phyloP scores from a whole-genome alignment of 2,797 vertebrate species.

The Pyrocephalus nanus region DNA sequence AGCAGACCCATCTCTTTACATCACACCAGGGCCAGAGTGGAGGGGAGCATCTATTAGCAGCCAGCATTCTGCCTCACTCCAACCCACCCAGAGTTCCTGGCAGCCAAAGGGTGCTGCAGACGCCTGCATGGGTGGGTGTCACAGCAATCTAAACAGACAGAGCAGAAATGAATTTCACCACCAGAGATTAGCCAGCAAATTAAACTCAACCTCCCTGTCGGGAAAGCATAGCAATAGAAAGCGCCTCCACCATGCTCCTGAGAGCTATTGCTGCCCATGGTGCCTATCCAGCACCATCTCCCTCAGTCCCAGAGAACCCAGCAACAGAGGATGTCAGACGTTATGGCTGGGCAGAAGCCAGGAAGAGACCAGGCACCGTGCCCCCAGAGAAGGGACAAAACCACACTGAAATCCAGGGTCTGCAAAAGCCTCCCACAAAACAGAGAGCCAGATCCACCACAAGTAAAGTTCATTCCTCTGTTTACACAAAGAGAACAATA shows the following conservation, averaged over 20 bases:
- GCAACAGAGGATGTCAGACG: fast-evolving
- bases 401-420: neutral
- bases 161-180: slow-evolving; percentile 40
- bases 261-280: neutral
- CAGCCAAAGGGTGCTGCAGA: neutral
- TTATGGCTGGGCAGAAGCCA: neutral
- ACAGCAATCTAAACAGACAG: slow-evolving; percentile 27
- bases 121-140: neutral
- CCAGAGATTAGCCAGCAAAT: slow-evolving; percentile 48
- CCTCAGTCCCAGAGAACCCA: neutral
- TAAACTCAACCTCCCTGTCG: neutral
- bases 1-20: neutral
- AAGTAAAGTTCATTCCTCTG: neutral
- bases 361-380: neutral
- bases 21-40: fast-evolving
- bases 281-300: neutral
- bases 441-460: neutral
- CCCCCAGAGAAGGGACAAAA: neutral
- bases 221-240: neutral
- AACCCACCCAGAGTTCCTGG: neutral
- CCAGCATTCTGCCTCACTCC: neutral
- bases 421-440: neutral
- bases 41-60: neutral
- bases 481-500: neutral
- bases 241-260: fast-evolving